These are phyloP conservation scores for Oreocharis arfaki DNA, from an alignment of 2,113 vertebrate species.

Conservation along the genomic window DNA sequence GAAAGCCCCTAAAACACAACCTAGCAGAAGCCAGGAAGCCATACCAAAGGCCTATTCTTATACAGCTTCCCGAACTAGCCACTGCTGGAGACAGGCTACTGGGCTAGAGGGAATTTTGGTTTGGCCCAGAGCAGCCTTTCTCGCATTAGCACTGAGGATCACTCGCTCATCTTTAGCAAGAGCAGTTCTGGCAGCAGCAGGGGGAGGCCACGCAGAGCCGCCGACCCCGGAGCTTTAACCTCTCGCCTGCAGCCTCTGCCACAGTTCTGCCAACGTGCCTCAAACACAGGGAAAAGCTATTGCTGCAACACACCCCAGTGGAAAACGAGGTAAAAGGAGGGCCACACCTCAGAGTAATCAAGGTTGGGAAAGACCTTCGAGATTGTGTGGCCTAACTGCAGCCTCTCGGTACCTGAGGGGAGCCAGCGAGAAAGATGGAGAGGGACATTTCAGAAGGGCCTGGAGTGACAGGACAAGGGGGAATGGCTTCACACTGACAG, in stretches of 20 bases:
- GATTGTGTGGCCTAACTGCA: fast-evolving
- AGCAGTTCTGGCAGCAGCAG: fast-evolving
- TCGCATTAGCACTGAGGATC: neutral
- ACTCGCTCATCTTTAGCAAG: neutral
- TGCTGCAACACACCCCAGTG: neutral
- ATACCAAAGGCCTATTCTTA: conserved; percentile 26
- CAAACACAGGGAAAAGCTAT: neutral
- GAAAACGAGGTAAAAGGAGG: neutral
- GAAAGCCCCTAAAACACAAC: conserved; percentile 42
- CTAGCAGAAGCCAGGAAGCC: neutral
- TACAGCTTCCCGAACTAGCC: neutral
- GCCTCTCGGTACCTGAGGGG: neutral
- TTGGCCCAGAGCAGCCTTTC: conserved; percentile 4
- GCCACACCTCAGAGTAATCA: neutral
- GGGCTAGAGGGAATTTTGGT: conserved; percentile 55
- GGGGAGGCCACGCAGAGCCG: neutral
- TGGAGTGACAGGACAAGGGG: neutral
- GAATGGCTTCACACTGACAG: neutral
- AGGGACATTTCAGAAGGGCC: neutral
- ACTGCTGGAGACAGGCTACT: conserved; percentile 22
- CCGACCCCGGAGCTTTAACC: neutral
- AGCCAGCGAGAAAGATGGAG: neutral
- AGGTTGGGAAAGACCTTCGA: neutral
- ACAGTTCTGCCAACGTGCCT: neutral
- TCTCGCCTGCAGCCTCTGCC: neutral